Conservation (phyloP, 2,113 vertebrate genomes). For the Hippopotamus amphibius region DNA sequence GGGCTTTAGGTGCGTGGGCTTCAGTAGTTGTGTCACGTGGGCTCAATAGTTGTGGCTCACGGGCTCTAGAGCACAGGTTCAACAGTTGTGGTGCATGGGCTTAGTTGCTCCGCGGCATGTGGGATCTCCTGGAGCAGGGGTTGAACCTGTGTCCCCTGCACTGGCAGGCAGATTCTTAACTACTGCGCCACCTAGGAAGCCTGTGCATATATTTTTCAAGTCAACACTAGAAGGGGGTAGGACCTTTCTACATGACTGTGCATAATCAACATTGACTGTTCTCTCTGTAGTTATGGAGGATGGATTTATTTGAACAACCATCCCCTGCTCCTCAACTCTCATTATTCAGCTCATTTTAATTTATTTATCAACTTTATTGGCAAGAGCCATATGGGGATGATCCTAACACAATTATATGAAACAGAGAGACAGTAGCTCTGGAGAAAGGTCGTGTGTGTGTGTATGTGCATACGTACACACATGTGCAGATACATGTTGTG, state of each 20-base stretch:
- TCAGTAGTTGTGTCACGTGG: no score
- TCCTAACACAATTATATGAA: not conserved
- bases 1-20: no score
- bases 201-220: no score
- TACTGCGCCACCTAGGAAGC: no score
- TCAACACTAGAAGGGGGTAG: not conserved
- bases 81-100: no score
- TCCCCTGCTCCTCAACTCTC: not conserved
- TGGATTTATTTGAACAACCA: not conserved
- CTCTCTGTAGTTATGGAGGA: not conserved
- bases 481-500: rapidly evolving
- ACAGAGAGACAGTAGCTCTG: not conserved
- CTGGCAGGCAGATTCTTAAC: no score
- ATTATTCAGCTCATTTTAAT: not conserved
- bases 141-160: no score
- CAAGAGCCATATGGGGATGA: not conserved
- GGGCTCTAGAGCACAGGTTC: no score
- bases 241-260: not conserved
- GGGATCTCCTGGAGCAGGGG: no score
- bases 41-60: no score
- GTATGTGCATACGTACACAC: rapidly evolving
- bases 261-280: not conserved
- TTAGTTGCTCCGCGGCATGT: no score
- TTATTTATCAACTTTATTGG: not conserved
- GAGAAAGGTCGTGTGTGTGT: not conserved